These are phyloP conservation scores for Dendroctonus valens DNA, from an alignment of 1,140 invertebrate genomes.

Conservation along the genomic window DNA sequence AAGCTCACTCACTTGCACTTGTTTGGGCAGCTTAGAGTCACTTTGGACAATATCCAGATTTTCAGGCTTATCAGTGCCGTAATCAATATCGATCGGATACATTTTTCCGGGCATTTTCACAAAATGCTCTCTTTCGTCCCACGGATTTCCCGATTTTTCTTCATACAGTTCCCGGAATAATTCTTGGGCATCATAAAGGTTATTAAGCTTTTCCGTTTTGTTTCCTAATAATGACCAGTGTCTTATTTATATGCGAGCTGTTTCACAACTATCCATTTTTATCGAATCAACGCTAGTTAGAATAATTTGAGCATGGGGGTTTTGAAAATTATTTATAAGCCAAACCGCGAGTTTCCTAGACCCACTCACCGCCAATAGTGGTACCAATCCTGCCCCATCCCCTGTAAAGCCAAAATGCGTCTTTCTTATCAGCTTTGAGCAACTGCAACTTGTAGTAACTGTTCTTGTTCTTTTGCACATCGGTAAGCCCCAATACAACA, in stretches of 20 bases:
- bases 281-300: no score
- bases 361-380: slow-evolving; percentile 69
- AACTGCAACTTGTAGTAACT: slow-evolving; percentile 95
- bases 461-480: slow-evolving; percentile 85
- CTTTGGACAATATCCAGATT: slow-evolving; percentile 49
- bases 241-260: neutral
- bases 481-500: slow-evolving; percentile 78
- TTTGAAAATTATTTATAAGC: neutral
- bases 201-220: slow-evolving; percentile 65
- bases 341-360: no score
- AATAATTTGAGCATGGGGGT: slow-evolving; percentile 1
- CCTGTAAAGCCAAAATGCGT: slow-evolving; percentile 55
- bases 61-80: slow-evolving; percentile 60
- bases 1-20: slow-evolving; percentile 62
- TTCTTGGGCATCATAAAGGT: slow-evolving; percentile 60
- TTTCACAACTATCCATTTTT: neutral
- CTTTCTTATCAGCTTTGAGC: slow-evolving; percentile 70
- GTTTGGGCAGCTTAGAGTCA: slow-evolving; percentile 68
- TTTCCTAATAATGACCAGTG: slow-evolving; percentile 42
- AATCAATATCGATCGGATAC: slow-evolving; percentile 90
- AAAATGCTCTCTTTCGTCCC: slow-evolving; percentile 68
- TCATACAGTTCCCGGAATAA: slow-evolving; percentile 69
- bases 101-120: slow-evolving; percentile 78
- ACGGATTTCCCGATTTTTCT: slow-evolving; percentile 86
- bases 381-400: slow-evolving; percentile 96